Evolutionary conservation across 2,888 invertebrate genomes (phyloP), one percentile per base, ranked within the genome.

Genomic region (Nebria brevicollis): DNA sequence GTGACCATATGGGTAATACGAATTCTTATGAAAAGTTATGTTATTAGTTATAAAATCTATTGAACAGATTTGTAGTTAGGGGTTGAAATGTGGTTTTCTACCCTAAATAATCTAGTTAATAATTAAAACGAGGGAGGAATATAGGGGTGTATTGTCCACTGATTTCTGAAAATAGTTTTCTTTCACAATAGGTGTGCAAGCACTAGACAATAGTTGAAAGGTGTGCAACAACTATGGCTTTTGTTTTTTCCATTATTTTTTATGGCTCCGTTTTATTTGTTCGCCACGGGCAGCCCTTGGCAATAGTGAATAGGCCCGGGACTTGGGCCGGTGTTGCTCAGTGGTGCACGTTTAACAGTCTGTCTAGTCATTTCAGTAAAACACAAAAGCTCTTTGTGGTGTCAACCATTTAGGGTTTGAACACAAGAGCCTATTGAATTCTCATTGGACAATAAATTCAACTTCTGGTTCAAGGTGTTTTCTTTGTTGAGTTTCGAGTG

Each of bases 401-500:
- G 86, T 85, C 85, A 84, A 85, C 83, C 83, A 83, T 84, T 84
- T 82, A 82, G 84, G 84, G 54, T 54, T 84, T 83, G 82, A 83
- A 84, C 83, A 83, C 83, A 82, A 83, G 82, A 70, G 82, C 83
- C 85, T 84, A 85, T 86, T 84, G 85, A 86, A 84, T 85, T 85
- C 84, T 84, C 82, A 81, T 83, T 82, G 82, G 84, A 83, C 83
- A 84, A 79, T 79, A 83, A 82, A 83, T 84, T 82, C 83, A 82
- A 83, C 83, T 83, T 82, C 81, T 82, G 75, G 83, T 82, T 83
- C 79, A 83, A 84, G 84, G 83, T 84, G 82, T 83, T 84, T 84
- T 82, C 83, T 84, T 84, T 84, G 84, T 84, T 83, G 78, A 74
- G 82, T 74, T 75, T 79, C 66, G 79, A 79, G 79, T 79, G 79